Percentiles rank a stretch among this genome's conserved stretches.
Evolutionary conservation across 1,140 invertebrate genomes (phyloP).

Genomic region (Drosophila parabipectinata): DNA sequence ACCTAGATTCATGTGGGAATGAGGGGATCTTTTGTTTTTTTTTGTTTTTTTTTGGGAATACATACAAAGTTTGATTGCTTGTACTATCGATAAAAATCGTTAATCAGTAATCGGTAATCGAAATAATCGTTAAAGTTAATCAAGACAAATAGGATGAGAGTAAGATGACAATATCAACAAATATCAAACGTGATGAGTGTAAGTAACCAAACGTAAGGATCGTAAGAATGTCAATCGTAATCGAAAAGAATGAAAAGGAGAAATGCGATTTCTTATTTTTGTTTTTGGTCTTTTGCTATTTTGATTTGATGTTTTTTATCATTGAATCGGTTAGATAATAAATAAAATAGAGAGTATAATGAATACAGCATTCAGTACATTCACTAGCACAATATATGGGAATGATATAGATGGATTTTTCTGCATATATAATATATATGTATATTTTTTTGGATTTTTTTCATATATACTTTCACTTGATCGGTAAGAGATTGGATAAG

Average conservation of each 20-base stretch:
- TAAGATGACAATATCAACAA: constrained; percentile 31
- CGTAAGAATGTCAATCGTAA: constrained; percentile 45
- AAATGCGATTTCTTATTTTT: constrained; percentile 32
- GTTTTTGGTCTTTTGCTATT: constrained; percentile 42
- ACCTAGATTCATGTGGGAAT: neutral
- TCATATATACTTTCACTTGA: constrained; percentile 48
- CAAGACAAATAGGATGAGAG: constrained; percentile 38
- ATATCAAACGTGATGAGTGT: constrained; percentile 47
- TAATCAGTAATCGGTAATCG: constrained; percentile 20
- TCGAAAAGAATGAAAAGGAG: constrained; percentile 24
- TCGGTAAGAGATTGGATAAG: constrained; percentile 47
- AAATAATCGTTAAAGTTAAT: constrained; percentile 26
- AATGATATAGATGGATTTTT: constrained; percentile 74
- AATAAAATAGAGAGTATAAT: constrained; percentile 81
- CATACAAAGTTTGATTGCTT: constrained; percentile 5
- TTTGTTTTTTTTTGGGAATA: constrained; percentile 19
- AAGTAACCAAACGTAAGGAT: constrained; percentile 39
- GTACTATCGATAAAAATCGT: neutral
- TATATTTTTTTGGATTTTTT: constrained; percentile 18
- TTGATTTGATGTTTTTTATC: constrained; percentile 73
- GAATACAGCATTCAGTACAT: constrained; percentile 84
- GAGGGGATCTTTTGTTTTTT: neutral
- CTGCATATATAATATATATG: constrained; percentile 44
- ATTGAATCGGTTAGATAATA: constrained; percentile 84
- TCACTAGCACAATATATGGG: constrained; percentile 83